Percentiles rank a stretch among this genome's conserved stretches.
These are phyloP conservation scores for Pangasius mekongensis DNA, from an alignment of 2,797 vertebrate genomes.

Conservation along the genomic window DNA sequence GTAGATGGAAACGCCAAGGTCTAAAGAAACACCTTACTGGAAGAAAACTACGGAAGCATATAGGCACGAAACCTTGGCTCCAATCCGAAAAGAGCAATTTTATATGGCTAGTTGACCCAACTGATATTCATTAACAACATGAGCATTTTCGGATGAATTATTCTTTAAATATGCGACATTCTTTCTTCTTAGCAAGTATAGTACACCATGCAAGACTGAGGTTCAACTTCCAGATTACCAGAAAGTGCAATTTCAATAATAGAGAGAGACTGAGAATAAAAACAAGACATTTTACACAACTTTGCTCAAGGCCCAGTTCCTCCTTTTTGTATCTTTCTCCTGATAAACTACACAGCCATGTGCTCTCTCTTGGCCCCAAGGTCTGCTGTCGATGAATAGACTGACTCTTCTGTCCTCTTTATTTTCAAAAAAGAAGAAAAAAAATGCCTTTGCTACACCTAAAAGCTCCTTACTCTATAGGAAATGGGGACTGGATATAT, in stretches of 20 bases:
- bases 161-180: neutral
- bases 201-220: neutral
- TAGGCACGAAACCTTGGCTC: neutral
- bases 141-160: neutral
- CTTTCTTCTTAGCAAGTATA: neutral
- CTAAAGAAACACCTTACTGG: neutral
- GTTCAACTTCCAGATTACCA: constrained; percentile 9
- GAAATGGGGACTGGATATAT: constrained; percentile 72
- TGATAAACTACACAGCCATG: constrained; percentile 39
- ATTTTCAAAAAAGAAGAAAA: constrained; percentile 37
- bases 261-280: constrained; percentile 7
- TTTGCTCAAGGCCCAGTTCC: constrained; percentile 32
- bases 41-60: neutral
- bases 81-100: neutral
- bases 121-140: neutral
- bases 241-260: constrained; percentile 9
- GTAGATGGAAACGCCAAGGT: neutral
- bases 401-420: constrained; percentile 10
- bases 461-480: constrained; percentile 68
- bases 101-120: neutral
- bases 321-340: constrained; percentile 21
- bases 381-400: constrained; percentile 2
- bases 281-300: constrained; percentile 11
- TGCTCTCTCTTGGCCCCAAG: constrained; percentile 25
- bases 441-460: constrained; percentile 45